Evolutionary conservation across 2,797 vertebrate genomes (phyloP), one percentile per base, ranked within the genome.

Genomic region (Synanceia verrucosa): DNA sequence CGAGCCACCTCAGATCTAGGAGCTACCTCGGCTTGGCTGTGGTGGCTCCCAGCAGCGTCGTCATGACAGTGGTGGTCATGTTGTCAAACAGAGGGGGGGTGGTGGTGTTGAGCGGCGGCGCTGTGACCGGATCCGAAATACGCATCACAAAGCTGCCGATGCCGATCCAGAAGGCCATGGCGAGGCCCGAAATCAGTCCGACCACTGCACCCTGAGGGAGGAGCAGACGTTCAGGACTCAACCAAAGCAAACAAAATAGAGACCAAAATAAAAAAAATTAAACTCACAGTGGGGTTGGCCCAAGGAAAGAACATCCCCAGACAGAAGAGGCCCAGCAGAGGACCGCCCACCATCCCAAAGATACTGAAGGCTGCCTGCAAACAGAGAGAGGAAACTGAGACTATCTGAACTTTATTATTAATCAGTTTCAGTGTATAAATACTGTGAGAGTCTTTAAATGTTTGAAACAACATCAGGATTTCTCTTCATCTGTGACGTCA

Each of bases 291-390:
- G 10, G 96, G 75, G 86, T 98, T 99, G 48, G 95, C 96, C 92
- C 96, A 97, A 8, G 97, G 96, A 71, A 96, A 97, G 86, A 99
- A 95, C 91, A 99, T 96, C 57, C 98, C 98, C 64, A 99, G 93
- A 81, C 95, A 82, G 94, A 99, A 99, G 34, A 97, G 69, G 24
- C 96, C 97, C 24, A 99, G 86, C 47, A 99, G 94, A 0, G 98
- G 98, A 0, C 98, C 98, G 0, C 98, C 98, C 21, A 99, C 93
- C 96, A 99, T 99, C 62, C 98, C 98, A 1, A 99, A 99, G 91
- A 99, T 99, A 89, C 97, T 99, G 86, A 99, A 92, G 56, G 98
- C 97, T 0, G 97, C 98, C 98, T 99, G 87, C n/a, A n/a, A n/a
- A n/a, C n/a, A n/a, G n/a, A n/a, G n/a, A n/a, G n/a, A n/a, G n/a